Percentiles rank a stretch among this genome's conserved stretches.
Evolutionary conservation across 2,888 invertebrate species (phyloP).

Genomic region (Tenthredo livida): DNA sequence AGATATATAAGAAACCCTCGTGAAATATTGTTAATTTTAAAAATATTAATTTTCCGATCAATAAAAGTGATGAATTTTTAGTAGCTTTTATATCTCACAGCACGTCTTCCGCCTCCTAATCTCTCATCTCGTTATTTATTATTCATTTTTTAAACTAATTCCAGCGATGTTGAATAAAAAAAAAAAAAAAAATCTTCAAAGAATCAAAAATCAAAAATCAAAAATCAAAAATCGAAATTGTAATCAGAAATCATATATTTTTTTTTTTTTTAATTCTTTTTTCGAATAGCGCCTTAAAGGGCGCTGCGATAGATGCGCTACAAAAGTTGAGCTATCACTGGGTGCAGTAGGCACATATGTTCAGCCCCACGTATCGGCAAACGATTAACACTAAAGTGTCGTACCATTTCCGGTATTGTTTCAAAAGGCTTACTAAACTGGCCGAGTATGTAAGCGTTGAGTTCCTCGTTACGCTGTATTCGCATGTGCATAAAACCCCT

Average conservation of each 20-base stretch:
- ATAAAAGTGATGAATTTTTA: too few species aligned
- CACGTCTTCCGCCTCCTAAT: neutral
- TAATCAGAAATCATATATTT: neutral
- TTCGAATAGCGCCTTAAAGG: conserved; percentile 69
- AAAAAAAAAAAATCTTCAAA: neutral
- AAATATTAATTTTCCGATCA: neutral
- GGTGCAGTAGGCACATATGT: conserved; percentile 96
- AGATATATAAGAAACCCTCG: too few species aligned
- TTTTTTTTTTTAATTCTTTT: neutral
- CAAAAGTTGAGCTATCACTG: conserved; percentile 92
- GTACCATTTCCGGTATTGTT: conserved; percentile 96
- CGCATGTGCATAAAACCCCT: conserved; percentile 98
- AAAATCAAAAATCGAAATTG: neutral
- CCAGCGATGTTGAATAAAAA: neutral
- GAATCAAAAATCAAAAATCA: neutral
- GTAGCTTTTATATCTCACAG: neutral
- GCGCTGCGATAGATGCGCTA: conserved; percentile 78
- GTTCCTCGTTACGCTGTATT: conserved; percentile 88
- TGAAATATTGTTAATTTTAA: too few species aligned
- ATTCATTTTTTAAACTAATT: too few species aligned
- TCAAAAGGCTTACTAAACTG: conserved; percentile 96
- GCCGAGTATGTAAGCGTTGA: conserved; percentile 92
- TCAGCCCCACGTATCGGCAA: conserved; percentile 97
- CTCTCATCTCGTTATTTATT: neutral
- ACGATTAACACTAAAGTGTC: conserved; percentile 95